Evolutionary conservation across 2,113 vertebrate genomes (phyloP), one percentile per base, ranked within the genome.

Genomic region (Phalacrocorax pelagicus): DNA sequence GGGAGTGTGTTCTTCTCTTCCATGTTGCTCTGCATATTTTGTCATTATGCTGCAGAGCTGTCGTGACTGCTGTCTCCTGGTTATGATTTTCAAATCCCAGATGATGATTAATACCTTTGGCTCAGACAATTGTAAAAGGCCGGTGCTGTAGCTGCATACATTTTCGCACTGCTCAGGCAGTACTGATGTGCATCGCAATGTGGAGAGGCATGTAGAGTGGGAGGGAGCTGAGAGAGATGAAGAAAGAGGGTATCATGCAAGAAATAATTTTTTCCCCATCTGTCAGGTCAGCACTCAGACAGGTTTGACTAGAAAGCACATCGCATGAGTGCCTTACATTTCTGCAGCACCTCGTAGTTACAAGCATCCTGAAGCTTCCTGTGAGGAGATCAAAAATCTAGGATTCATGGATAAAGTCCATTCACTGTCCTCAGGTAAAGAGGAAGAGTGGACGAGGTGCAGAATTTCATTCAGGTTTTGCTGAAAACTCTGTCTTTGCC

Each of bases 11-110:
- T 94, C 94, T 72, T 51, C 70, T 95, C 83, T 91, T 94, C 65
- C 46, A 59, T 19, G 1, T 87, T 69, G 79, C 91, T 95, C 83
- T 97, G 94, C 82, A 85, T 94, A 95, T 97, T 97, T 97, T 96
- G 96, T 94, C 94, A 95, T 94, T 97, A 59, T 90, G 80, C 78
- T 94, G 95, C 88, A 87, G 81, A 96, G 84, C 95, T 92, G 94
- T 96, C 86, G 49, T 55, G 66, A 97, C 95, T 92, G 91, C 96
- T 97, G 94, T 96, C 96, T 97, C 86, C 92, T 94, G 91, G 88
- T 93, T 97, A 79, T 96, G 92, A 88, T 97, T 95, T 96, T 81
- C 91, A 96, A 87, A 96, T 96, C 89, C 91, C 92, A 81, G 87
- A 4, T 96, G 95, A 89, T 96, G 97, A 96, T 97, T 96, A 96